Evolutionary conservation across 1,140 invertebrate genomes (phyloP), one percentile per base, ranked within the genome.

Genomic region (Cataglyphis hispanica): DNA sequence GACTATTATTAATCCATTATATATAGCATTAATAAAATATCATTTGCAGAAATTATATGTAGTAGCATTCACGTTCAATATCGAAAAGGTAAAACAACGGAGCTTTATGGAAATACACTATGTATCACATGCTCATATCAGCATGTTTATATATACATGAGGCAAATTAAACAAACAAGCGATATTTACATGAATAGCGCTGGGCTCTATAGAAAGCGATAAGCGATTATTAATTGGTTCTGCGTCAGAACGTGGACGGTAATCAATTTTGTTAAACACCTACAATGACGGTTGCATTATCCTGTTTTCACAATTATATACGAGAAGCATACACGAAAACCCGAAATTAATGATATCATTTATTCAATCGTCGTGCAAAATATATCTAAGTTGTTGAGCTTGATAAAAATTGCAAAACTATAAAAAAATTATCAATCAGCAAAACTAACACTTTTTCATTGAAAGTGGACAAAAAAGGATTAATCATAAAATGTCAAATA

Each of bases 221-320:
- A 83, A 83, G 53, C 78, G 78, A 72, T 40, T 74, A 83, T 83
- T 77, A 77, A 77, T 80, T 83, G 78, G 53, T 60, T 67, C 37
- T 72, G 56, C 56, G n/a, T 83, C 37, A 81, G 66, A 81, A 81
- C 50, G 50, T 19, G 31, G 37, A 25, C 37, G 66, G 53, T 74
- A 83, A 83, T 83, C 72, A 83, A 83, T 83, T 83, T 53, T 56
- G 16, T 34, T 27, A 72, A 83, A 13, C 46, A 13, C 50, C 37
- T 74, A 74, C n/a, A 83, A 46, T 46, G 76, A 74, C 53, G 67
- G 11, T 60, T 74, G 37, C 25, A 61, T 80, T 69, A 69, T 69
- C 40, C 77, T 25, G 27, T 13, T 58, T 25, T 69, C 61, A 31
- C 31, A 19, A 22, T 16, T 56, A 19, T 53, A 56, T 53, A 56